phyloP scores from a whole-genome alignment of 2,113 vertebrate species.

The Caloenas nicobarica region DNA sequence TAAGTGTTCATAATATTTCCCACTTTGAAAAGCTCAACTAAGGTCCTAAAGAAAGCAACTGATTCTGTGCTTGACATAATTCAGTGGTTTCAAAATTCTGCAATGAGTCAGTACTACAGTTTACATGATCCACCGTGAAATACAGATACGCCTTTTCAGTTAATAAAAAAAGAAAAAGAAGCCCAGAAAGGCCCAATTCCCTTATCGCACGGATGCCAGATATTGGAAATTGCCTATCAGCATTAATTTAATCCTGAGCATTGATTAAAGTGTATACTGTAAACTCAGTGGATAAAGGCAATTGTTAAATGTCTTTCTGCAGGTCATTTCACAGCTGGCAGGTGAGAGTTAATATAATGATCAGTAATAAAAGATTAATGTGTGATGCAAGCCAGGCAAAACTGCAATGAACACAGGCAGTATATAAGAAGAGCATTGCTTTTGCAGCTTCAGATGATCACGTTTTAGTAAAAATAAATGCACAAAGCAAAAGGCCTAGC shows the following conservation, averaged over 20 bases:
- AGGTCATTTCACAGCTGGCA: slow-evolving; percentile 68
- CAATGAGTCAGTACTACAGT: background rate
- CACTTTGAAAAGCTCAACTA: background rate
- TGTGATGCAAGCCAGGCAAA: slow-evolving; percentile 47
- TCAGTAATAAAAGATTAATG: slow-evolving; percentile 66
- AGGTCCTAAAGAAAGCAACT: slow-evolving; percentile 8
- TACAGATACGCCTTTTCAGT: slow-evolving; percentile 10
- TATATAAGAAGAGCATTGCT: background rate
- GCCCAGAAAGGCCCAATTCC: slow-evolving; percentile 53
- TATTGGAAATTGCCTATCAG: slow-evolving; percentile 70
- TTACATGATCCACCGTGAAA: slow-evolving; percentile 60
- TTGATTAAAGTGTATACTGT: slow-evolving; percentile 66
- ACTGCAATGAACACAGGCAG: slow-evolving; percentile 1
- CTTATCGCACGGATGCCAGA: slow-evolving; percentile 63
- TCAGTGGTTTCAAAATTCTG: slow-evolving; percentile 5
- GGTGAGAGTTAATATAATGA: slow-evolving; percentile 68
- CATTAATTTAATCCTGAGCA: slow-evolving; percentile 71
- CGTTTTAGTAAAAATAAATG: background rate
- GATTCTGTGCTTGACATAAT: slow-evolving; percentile 11
- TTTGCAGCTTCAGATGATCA: background rate
- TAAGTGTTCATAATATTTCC: background rate
- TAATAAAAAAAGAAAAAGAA: slow-evolving; percentile 18
- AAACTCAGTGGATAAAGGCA: slow-evolving; percentile 47
- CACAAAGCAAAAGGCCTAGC: background rate
- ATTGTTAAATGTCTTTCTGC: slow-evolving; percentile 62